Conservation (phyloP, 1,140 invertebrate species). For the Phocides pigmalion region DNA sequence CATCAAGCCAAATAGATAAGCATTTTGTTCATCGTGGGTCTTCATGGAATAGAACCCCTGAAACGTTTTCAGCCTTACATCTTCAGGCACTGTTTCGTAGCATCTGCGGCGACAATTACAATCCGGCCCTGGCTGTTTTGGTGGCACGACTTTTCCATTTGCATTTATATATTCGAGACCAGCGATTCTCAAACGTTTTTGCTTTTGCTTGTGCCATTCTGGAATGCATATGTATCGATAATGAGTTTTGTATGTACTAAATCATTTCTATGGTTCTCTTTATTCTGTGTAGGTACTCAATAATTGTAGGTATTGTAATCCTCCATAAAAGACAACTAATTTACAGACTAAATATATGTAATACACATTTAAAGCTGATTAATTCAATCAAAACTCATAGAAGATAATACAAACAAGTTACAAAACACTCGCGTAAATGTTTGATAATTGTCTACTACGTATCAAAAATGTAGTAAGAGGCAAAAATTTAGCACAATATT, state of each 20-base stretch:
- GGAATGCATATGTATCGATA: slow-evolving; percentile 45
- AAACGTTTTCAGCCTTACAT: slow-evolving; percentile 81
- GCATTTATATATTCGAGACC: slow-evolving; percentile 84
- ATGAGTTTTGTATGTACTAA: too few relatives aligned
- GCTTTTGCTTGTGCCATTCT: slow-evolving; percentile 86
- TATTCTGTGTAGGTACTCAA: background rate
- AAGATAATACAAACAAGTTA: background rate
- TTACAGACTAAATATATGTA: background rate
- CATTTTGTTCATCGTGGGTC: slow-evolving; percentile 85
- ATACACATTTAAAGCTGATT: background rate
- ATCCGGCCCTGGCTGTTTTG: slow-evolving; percentile 82
- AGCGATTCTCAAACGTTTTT: slow-evolving; percentile 83
- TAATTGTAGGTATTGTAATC: too few relatives aligned
- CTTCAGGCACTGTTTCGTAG: slow-evolving; percentile 81
- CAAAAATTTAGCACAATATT: slow-evolving; percentile 51
- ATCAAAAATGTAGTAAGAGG: slow-evolving; percentile 79
- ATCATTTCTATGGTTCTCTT: too few relatives aligned
- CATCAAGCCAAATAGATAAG: slow-evolving; percentile 85
- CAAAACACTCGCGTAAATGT: slow-evolving; percentile 33
- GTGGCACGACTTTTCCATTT: slow-evolving; percentile 83
- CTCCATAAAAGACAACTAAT: background rate
- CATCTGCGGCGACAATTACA: slow-evolving; percentile 84
- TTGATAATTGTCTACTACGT: slow-evolving; percentile 52
- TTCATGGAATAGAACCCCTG: slow-evolving; percentile 85
- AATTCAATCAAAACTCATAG: background rate